Conservation (phyloP, 1,140 invertebrate species). For the Phymorhynchus buccinoides region DNA sequence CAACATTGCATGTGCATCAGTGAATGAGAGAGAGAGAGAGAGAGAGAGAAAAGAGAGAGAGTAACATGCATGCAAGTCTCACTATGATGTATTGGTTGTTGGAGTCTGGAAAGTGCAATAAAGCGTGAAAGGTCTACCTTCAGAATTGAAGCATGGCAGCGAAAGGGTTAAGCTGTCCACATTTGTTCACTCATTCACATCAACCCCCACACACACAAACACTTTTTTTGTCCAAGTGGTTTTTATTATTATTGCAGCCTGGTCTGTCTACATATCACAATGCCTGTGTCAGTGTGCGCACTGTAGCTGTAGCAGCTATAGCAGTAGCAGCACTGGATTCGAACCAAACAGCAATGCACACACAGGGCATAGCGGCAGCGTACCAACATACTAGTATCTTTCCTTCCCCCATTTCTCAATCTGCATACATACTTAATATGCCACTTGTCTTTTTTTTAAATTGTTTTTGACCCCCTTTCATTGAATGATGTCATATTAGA, state of each 20-base stretch:
- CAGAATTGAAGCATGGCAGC: no score
- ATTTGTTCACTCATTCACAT: not conserved
- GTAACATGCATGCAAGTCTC: no score
- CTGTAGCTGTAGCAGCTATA: conserved; percentile 1
- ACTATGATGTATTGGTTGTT: no score
- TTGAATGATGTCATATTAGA: no score
- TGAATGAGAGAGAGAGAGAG: no score
- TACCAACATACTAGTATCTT: not conserved
- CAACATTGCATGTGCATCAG: no score
- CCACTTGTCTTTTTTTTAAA: no score
- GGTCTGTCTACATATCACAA: conserved; percentile 39
- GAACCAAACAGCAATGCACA: conserved; percentile 18
- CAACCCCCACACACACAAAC: conserved; percentile 10
- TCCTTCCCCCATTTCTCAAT: not conserved
- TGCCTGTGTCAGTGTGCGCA: conserved; percentile 7
- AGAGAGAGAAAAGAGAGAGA: no score
- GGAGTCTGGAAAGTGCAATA: no score
- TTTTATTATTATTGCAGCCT: conserved; percentile 7
- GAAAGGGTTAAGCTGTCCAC: no score
- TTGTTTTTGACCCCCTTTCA: no score
- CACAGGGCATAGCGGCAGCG: not conserved
- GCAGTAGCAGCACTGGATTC: not conserved
- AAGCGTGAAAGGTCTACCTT: no score
- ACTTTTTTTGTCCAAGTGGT: not conserved
- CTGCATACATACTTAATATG: not conserved